These are phyloP conservation scores for Micrasema minimum DNA, from an alignment of 1,140 invertebrate genomes.

Conservation along the genomic window DNA sequence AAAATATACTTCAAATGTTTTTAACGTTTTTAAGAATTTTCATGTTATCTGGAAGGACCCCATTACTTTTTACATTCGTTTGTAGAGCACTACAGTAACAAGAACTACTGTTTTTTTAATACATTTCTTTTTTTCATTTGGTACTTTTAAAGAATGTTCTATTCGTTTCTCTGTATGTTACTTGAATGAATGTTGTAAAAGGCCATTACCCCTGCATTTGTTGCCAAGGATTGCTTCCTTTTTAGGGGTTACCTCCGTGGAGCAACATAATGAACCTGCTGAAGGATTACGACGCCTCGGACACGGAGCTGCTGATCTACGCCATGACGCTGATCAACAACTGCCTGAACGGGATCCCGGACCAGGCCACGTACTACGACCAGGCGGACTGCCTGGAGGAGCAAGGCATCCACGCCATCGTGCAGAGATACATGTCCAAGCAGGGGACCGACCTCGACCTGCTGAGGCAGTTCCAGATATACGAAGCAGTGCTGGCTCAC, in stretches of 20 bases:
- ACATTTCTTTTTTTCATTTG: no score
- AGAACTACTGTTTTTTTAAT: no score
- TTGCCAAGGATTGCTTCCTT: no score
- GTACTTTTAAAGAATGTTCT: no score
- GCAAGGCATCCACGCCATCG: conserved; percentile 93
- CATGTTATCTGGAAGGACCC: no score
- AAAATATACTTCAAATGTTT: no score
- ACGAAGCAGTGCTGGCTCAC: conserved; percentile 92
- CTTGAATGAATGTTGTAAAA: no score
- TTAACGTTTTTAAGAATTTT: no score
- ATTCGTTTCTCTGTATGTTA: no score
- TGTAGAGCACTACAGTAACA: no score
- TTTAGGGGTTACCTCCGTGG: conserved; percentile 74
- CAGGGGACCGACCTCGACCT: conserved; percentile 94
- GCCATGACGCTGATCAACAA: conserved; percentile 97
- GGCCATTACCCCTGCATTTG: no score
- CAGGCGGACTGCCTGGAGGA: conserved; percentile 96
- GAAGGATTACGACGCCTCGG: conserved; percentile 93
- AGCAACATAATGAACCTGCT: conserved; percentile 90
- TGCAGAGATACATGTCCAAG: conserved; percentile 92
- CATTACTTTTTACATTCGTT: no score
- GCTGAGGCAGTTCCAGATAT: conserved; percentile 93
- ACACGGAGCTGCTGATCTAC: conserved; percentile 95
- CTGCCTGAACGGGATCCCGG: conserved; percentile 93
- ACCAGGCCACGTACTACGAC: conserved; percentile 98